These are phyloP conservation scores for Pemphigus obesinymphae DNA, from an alignment of 1,140 invertebrate genomes.

Conservation along the genomic window DNA sequence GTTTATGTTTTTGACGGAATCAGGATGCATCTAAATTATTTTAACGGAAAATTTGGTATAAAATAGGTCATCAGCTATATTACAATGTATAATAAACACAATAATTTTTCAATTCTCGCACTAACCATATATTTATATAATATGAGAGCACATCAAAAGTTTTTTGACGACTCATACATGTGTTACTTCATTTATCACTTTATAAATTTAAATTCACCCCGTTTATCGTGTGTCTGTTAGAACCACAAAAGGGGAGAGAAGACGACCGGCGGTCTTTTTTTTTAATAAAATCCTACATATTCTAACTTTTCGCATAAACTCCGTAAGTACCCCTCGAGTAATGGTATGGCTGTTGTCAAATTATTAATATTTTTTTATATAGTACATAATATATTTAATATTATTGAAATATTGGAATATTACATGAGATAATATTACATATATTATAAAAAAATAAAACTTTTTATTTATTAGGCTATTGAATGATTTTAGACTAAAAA, in stretches of 20 bases:
- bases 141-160: constrained; percentile 17
- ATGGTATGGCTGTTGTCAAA: not conserved
- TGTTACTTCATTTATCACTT: constrained; percentile 40
- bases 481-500: no score
- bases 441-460: no score
- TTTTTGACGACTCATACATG: constrained; percentile 12
- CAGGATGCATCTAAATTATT: no score
- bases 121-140: not conserved
- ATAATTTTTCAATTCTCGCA: not conserved
- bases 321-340: not conserved
- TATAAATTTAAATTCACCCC: constrained; percentile 38
- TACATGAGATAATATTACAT: no score
- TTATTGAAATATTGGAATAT: no score
- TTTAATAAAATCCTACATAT: constrained; percentile 14
- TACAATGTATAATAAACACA: no score
- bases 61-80: no score
- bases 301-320: constrained; percentile 34
- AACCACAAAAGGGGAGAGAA: constrained; percentile 6
- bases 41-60: no score
- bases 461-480: no score
- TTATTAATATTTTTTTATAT: not conserved
- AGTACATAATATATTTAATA: no score
- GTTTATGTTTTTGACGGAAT: no score
- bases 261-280: not conserved
- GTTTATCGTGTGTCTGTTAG: constrained; percentile 3